Conservation (phyloP, 2,113 vertebrate species). For the Phaethon lepturus region DNA sequence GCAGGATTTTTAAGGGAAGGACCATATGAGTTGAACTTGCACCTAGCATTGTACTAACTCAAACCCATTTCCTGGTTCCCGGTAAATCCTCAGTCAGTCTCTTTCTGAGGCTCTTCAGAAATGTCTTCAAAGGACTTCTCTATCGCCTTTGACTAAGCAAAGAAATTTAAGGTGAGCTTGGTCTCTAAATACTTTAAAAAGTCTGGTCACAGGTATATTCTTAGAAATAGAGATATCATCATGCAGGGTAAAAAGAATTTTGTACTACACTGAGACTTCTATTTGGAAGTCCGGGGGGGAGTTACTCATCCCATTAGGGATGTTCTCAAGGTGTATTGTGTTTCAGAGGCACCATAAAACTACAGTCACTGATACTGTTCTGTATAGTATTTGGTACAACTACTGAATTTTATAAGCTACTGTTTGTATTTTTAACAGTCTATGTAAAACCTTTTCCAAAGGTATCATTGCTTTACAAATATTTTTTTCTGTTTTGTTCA, state of each 20-base stretch:
- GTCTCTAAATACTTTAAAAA: slow-evolving; percentile 9
- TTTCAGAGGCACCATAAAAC: not conserved
- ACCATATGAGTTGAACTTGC: not conserved
- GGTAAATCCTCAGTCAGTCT: not conserved
- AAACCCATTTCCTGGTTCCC: not conserved
- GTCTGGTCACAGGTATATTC: not conserved
- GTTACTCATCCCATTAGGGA: not conserved
- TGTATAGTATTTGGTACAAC: not conserved
- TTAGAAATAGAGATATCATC: not conserved
- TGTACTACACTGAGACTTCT: not conserved
- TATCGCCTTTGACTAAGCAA: not conserved
- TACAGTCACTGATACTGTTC: not conserved
- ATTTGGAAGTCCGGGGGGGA: not conserved
- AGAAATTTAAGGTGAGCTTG: not conserved
- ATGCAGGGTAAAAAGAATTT: not conserved
- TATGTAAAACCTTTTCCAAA: not conserved
- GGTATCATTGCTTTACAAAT: not conserved
- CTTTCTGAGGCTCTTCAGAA: slow-evolving; percentile 4
- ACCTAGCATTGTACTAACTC: not conserved
- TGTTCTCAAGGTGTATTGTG: not conserved
- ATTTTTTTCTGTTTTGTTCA: not conserved
- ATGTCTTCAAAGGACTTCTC: not conserved
- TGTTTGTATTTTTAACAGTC: not conserved
- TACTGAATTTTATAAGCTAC: not conserved
- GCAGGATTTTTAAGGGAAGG: not conserved